Conservation (phyloP, 2,113 vertebrate genomes). For the Silurus asotus region DNA sequence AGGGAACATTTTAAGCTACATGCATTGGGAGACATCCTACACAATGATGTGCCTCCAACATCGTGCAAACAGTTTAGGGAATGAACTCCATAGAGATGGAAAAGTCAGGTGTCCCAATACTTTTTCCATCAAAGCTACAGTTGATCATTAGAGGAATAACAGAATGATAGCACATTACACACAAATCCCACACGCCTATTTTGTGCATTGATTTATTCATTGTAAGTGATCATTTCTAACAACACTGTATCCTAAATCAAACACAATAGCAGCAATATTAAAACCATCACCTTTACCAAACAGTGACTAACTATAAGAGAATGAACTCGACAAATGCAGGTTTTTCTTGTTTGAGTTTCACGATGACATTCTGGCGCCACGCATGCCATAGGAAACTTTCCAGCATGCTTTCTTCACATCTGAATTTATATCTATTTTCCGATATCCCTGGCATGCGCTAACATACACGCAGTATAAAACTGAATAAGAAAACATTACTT, state of each 20-base stretch:
- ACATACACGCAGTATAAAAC: background rate
- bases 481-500: background rate
- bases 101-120: too few relatives aligned
- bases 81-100: too few relatives aligned
- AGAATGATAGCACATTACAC: background rate
- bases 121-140: too few relatives aligned
- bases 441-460: background rate
- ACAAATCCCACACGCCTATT: background rate
- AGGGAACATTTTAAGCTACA: too few relatives aligned
- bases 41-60: too few relatives aligned
- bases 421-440: background rate
- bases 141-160: too few relatives aligned
- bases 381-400: background rate
- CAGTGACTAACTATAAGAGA: background rate
- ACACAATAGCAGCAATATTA: background rate
- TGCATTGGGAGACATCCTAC: too few relatives aligned
- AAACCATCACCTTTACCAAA: background rate
- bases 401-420: background rate
- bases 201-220: background rate
- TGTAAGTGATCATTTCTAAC: background rate
- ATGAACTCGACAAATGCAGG: background rate
- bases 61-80: too few relatives aligned
- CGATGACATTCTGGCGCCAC: background rate
- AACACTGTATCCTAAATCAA: background rate
- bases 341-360: background rate